phyloP scores from a whole-genome alignment of 2,797 vertebrate species.

The Gallinago nigripennis region DNA sequence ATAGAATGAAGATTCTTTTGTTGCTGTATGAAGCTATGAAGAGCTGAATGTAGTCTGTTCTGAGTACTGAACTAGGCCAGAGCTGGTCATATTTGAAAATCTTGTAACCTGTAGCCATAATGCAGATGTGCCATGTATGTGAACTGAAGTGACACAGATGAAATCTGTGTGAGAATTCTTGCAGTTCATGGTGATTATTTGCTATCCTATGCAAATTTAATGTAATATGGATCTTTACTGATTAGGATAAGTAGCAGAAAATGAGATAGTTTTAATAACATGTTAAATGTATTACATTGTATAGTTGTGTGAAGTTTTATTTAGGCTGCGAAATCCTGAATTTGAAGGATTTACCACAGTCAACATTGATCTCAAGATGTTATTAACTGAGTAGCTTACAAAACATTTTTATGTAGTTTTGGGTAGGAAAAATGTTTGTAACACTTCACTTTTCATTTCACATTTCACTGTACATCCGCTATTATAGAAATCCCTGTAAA shows the following conservation, averaged over 20 bases:
- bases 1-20: background rate
- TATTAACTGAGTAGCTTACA: background rate
- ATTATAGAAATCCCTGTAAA: background rate
- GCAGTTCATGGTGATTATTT: background rate
- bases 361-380: background rate
- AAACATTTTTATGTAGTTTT: background rate
- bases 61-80: background rate
- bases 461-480: background rate
- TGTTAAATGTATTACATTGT: background rate
- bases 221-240: background rate
- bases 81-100: background rate
- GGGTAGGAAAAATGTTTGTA: background rate
- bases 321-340: conserved; percentile 5
- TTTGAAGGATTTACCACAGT: background rate
- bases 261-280: background rate
- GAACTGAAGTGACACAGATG: background rate
- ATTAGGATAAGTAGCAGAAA: background rate
- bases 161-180: accelerated
- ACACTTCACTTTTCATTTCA: background rate
- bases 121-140: accelerated
- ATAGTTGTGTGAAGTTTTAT: background rate
- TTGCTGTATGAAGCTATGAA: background rate
- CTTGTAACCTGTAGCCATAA: background rate
- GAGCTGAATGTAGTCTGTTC: background rate
- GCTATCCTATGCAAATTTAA: background rate